Conservation (phyloP, 64 coral and sea anemone genomes). For the Trachythela sp. region DNA sequence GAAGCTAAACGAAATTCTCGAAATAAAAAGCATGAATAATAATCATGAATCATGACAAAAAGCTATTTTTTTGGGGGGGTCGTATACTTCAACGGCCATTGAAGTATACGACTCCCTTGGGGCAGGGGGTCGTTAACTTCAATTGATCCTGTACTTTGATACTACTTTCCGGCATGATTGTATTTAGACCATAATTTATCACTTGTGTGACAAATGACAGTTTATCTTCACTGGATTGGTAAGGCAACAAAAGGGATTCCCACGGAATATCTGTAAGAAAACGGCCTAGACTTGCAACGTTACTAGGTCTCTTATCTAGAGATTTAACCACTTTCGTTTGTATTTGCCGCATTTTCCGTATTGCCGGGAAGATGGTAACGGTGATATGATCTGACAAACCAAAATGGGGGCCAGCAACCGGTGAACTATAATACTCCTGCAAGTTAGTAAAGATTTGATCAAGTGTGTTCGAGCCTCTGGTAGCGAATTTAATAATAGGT, state of each 20-base stretch:
- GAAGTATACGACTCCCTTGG: no score
- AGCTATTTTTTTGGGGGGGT: no score
- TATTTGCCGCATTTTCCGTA: background rate
- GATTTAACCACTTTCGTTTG: background rate
- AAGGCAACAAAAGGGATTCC: background rate
- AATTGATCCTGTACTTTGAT: no score
- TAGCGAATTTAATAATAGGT: background rate
- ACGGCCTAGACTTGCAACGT: slow-evolving; percentile 11
- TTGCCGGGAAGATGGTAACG: background rate
- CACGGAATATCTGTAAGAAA: background rate
- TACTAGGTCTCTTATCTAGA: slow-evolving; percentile 16
- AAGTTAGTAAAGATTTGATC: background rate
- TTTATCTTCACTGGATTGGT: background rate
- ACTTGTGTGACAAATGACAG: slow-evolving; percentile 4
- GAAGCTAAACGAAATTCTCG: no score
- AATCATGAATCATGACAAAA: no score
- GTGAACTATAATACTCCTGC: background rate
- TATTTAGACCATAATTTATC: slow-evolving; percentile 4
- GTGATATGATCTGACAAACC: slow-evolving; percentile 3
- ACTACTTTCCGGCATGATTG: background rate
- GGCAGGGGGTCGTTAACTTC: no score
- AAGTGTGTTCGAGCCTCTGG: no score
- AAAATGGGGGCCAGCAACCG: no score
- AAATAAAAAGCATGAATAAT: no score
- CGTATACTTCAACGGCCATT: no score